phyloP scores from a whole-genome alignment of 2,113 vertebrate species.

The Ammodramus savannarum region DNA sequence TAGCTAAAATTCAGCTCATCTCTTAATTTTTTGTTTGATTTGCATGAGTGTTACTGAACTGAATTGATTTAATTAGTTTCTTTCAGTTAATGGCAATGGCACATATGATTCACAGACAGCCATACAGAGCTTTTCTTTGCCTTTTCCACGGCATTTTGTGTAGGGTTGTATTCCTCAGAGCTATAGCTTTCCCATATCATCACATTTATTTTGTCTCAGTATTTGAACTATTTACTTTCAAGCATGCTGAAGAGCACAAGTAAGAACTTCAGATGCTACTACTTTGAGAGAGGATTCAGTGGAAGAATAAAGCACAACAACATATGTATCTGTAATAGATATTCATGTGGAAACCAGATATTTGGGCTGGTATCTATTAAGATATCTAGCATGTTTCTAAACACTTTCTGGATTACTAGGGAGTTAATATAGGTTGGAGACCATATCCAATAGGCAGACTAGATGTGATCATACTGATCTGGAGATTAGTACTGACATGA shows the following conservation, averaged over 20 bases:
- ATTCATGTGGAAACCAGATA: not conserved
- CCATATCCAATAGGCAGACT: not conserved
- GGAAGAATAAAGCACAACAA: not conserved
- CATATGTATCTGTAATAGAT: not conserved
- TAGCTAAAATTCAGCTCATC: not conserved
- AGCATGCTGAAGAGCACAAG: not conserved
- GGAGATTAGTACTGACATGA: not conserved
- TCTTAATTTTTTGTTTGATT: not conserved
- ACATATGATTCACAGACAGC: not conserved
- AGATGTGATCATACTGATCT: not conserved
- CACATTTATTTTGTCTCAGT: not conserved
- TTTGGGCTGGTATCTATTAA: not conserved
- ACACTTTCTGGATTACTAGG: not conserved
- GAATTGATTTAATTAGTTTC: not conserved
- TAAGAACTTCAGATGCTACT: not conserved
- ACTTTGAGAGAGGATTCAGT: not conserved
- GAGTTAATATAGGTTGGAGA: not conserved
- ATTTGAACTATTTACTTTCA: not conserved
- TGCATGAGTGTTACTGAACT: not conserved
- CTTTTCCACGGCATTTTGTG: not conserved
- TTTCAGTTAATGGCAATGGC: not conserved
- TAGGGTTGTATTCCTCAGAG: not conserved
- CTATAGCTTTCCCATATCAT: not conserved
- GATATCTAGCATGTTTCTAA: not conserved
- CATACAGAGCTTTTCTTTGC: not conserved